Base-by-base conservation (phyloP, 1,140 invertebrate species). In the Heliothis subflexa region DNA sequence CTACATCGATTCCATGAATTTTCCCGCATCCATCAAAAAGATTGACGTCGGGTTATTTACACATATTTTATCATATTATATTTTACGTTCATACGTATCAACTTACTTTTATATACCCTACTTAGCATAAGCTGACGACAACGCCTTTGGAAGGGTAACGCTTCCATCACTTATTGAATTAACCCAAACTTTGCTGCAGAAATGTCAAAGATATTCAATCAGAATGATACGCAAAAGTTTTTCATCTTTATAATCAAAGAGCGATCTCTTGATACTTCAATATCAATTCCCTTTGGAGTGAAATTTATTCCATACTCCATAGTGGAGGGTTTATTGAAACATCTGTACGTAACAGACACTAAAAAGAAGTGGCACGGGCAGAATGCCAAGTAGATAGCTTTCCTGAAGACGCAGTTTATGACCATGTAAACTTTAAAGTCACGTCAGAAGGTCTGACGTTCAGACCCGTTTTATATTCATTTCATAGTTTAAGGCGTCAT, bases 251-350 rank as follows among this genome's bases (percentile, higher is more conserved):
- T 64, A 64, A 45, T 45, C 61, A 64, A 64, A 64, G 33, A 64
- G 12, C 33, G 61, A 64, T 64, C 61, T n/a, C 12, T 40, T 9
- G 33, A 5, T 40, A 55, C 18, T 64, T 33, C 28, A 64, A 64
- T 64, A 45, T 10, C 33, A 16, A 16, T 40, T 64, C 9, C n/a
- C 13, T 40, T 28, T 40, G n/a, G 16, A 72, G 55, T 72, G 14
- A 40, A 72, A 72, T 55, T 28, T 57, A 59, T 45, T 57, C 25
- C 16, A 45, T 13, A 47, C 28, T 47, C 16, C 10, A n/a, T 13
- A 66, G 52, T 45, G 11, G 40, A 72, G 18, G 52, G 50, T 72
- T 72, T 72, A 72, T 72, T 72, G 68, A 72, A 72, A 72, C 68
- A 55, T 72, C 68, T 55, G 68, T 9, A 72, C 14, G 68, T 72